Evolutionary conservation across 2,113 vertebrate species (phyloP).

Genomic region (Menura novaehollandiae): DNA sequence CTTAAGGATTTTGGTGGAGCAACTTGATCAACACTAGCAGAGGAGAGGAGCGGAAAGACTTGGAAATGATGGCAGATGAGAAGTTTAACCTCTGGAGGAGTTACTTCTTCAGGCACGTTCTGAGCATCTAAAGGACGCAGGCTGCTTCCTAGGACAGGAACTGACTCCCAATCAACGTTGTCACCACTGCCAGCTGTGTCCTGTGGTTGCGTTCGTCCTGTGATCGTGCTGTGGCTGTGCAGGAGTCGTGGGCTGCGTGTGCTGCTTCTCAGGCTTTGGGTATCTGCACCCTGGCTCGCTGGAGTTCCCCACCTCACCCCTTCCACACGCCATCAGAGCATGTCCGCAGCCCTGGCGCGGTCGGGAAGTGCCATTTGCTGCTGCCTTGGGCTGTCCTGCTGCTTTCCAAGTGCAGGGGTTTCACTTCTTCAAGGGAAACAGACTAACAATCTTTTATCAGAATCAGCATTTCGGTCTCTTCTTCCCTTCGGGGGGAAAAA

Average conservation of each 20-base stretch:
- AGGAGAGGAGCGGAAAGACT: background rate
- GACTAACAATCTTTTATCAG: background rate
- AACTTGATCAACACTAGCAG: background rate
- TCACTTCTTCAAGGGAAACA: background rate
- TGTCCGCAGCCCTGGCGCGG: fast-evolving
- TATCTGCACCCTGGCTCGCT: background rate
- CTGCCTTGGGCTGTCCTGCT: background rate
- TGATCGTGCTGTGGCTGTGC: background rate
- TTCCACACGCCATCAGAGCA: fast-evolving
- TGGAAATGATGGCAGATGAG: background rate
- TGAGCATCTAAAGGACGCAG: slow-evolving; percentile 3
- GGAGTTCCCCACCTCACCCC: background rate
- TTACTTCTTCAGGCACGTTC: background rate
- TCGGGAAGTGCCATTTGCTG: background rate
- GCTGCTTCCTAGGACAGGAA: background rate
- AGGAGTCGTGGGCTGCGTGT: background rate
- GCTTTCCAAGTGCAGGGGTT: background rate
- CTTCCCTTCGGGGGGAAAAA: background rate
- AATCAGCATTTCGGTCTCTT: background rate
- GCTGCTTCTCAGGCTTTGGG: background rate
- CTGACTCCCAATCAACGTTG: background rate
- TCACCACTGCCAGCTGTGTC: background rate
- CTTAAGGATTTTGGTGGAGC: slow-evolving; percentile 4
- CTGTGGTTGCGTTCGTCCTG: background rate
- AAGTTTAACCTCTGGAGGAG: background rate